Conservation (phyloP, 1,140 invertebrate genomes). For the Bombus impatiens region DNA sequence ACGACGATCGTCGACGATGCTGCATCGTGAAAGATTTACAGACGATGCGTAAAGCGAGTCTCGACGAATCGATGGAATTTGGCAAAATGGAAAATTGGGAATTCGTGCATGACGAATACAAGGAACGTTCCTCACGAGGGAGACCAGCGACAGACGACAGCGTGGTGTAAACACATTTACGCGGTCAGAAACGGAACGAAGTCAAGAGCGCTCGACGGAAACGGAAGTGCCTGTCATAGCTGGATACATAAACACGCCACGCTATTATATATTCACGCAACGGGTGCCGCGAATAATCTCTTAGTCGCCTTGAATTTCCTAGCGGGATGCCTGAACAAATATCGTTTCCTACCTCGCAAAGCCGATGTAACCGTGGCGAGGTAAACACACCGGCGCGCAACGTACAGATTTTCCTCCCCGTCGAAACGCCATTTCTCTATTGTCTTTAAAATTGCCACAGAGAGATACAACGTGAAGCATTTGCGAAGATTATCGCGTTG, state of each 20-base stretch:
- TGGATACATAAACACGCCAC: slow-evolving; percentile 78
- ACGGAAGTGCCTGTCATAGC: slow-evolving; percentile 81
- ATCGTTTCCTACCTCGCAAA: slow-evolving; percentile 50
- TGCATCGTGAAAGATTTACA: not conserved
- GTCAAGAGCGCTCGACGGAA: slow-evolving; percentile 76
- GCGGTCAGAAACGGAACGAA: slow-evolving; percentile 68
- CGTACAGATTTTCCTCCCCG: slow-evolving; percentile 30
- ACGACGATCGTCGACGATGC: not conserved
- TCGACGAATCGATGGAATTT: slow-evolving; percentile 7
- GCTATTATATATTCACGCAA: slow-evolving; percentile 79
- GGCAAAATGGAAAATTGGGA: slow-evolving; percentile 17
- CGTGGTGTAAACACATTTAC: slow-evolving; percentile 71
- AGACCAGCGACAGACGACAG: slow-evolving; percentile 48
- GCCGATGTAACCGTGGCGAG: slow-evolving; percentile 46
- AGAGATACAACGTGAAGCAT: not conserved
- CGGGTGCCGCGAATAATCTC: slow-evolving; percentile 76
- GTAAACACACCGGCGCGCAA: slow-evolving; percentile 18
- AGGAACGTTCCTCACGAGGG: slow-evolving; percentile 23
- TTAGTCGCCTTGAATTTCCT: slow-evolving; percentile 70
- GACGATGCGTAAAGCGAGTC: too few species aligned
- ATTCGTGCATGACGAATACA: slow-evolving; percentile 20
- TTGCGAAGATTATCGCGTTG: not conserved
- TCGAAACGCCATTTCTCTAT: not conserved
- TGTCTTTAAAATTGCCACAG: not conserved
- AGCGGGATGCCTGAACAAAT: slow-evolving; percentile 69